A percentile compares a stretch with the other conserved stretches of the same genome.
These are phyloP conservation scores for Cryptoblepharus egeriae DNA, from an alignment of 2,797 vertebrate species.

Conservation along the genomic window DNA sequence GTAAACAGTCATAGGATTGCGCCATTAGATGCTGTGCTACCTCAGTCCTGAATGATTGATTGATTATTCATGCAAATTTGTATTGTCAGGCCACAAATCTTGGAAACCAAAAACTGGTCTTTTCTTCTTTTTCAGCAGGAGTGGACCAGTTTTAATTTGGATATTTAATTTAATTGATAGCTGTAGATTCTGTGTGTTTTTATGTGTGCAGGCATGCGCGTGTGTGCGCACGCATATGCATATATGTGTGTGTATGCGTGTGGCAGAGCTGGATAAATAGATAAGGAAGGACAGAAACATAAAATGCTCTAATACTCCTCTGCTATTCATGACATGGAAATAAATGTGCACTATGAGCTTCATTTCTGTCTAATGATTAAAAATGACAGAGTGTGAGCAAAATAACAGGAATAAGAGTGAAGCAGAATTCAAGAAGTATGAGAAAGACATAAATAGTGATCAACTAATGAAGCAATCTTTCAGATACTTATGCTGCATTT, in stretches of 20 bases:
- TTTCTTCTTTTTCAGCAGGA: neutral
- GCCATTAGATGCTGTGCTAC: too few relatives aligned
- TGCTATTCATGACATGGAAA: neutral
- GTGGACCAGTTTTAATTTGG: neutral
- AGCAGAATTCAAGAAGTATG: slow-evolving; percentile 19
- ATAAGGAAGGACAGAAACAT: neutral
- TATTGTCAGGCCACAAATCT: neutral
- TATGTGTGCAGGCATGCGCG: neutral
- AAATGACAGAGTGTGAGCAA: neutral
- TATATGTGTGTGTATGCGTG: neutral
- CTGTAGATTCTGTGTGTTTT: neutral
- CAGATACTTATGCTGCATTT: slow-evolving; percentile 2
- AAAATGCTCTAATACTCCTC: neutral
- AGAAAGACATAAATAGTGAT: neutral
- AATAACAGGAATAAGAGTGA: slow-evolving; percentile 23
- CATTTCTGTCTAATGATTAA: neutral
- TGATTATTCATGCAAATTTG: neutral
- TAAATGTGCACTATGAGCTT: neutral
- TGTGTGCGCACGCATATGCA: too few relatives aligned
- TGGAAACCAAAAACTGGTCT: neutral
- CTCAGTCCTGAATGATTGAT: too few relatives aligned
- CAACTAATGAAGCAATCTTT: slow-evolving; percentile 21
- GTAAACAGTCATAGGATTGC: too few relatives aligned
- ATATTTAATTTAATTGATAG: too few relatives aligned
- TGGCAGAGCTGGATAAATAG: neutral